Percentiles rank a stretch among this genome's conserved stretches.
Evolutionary conservation across 2,888 invertebrate genomes (phyloP).

Genomic region (Clostera curtula): DNA sequence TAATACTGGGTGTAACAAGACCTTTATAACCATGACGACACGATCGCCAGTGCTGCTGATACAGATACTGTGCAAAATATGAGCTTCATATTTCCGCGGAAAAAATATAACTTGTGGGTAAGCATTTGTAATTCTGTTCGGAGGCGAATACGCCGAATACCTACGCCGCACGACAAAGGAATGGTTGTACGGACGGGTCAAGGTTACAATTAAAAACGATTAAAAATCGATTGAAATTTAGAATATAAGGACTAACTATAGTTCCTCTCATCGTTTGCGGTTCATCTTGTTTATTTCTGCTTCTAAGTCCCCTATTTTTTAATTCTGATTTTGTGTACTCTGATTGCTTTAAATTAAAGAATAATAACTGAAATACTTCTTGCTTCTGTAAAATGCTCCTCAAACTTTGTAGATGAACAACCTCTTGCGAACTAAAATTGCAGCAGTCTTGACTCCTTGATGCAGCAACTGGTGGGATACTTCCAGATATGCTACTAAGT

Average conservation of each 20-base stretch:
- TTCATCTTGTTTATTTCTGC: conserved; percentile 47
- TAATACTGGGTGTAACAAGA: conserved; percentile 72
- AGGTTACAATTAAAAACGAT: conserved; percentile 57
- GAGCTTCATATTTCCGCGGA: too few relatives aligned
- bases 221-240: conserved; percentile 50
- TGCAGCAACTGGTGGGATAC: conserved; percentile 53
- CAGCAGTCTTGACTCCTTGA: conserved; percentile 47
- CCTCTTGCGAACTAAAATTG: conserved; percentile 35
- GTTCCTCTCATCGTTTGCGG: conserved; percentile 48
- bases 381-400: conserved; percentile 54
- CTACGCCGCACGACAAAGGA: too few relatives aligned
- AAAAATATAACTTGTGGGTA: too few relatives aligned
- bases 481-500: conserved; percentile 54
- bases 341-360: conserved; percentile 53
- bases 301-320: conserved; percentile 43
- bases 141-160: too few relatives aligned
- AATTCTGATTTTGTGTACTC: conserved; percentile 44
- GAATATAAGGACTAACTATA: conserved; percentile 39
- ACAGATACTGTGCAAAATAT: conserved; percentile 74
- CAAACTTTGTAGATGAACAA: conserved; percentile 49
- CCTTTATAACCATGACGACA: conserved; percentile 77
- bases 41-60: conserved; percentile 79
- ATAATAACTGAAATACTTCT: conserved; percentile 47
- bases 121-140: too few relatives aligned
- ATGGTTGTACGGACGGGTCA: conserved; percentile 81